A percentile compares a stretch with the other conserved stretches of the same genome.
These are phyloP conservation scores for Andrena trimmerana DNA, from an alignment of 2,888 invertebrate genomes.

Conservation along the genomic window DNA sequence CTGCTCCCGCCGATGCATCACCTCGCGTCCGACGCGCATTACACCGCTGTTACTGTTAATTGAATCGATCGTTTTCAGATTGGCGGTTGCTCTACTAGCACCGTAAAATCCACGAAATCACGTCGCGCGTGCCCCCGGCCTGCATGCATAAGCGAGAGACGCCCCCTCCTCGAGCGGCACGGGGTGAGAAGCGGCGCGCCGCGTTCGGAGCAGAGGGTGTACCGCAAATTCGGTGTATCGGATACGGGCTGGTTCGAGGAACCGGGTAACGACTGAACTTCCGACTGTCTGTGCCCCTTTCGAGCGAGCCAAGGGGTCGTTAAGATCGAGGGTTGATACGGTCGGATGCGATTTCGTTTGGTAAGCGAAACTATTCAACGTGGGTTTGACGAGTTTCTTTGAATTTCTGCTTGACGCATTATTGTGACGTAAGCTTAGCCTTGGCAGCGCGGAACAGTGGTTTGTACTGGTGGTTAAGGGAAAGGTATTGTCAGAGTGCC, in stretches of 20 bases:
- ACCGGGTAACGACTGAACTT: constrained; percentile 38
- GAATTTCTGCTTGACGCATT: neutral
- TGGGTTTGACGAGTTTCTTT: neutral
- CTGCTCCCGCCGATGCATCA: constrained; percentile 77
- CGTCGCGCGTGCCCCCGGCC: constrained; percentile 23
- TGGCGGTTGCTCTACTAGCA: constrained; percentile 63
- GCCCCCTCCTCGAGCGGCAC: neutral
- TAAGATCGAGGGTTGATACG: neutral
- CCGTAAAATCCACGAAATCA: constrained; percentile 57
- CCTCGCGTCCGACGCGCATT: constrained; percentile 72
- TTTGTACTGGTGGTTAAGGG: too few relatives aligned
- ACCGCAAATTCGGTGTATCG: constrained; percentile 39
- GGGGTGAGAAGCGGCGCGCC: neutral
- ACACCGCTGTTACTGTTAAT: constrained; percentile 80
- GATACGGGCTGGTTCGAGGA: constrained; percentile 12
- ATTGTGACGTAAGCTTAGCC: neutral
- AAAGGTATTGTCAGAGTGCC: too few relatives aligned
- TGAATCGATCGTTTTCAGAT: constrained; percentile 80
- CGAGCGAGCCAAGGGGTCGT: neutral
- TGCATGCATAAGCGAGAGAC: constrained; percentile 41
- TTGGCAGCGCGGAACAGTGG: too few relatives aligned
- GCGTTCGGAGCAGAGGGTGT: constrained; percentile 1
- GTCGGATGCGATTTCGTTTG: neutral
- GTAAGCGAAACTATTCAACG: neutral
- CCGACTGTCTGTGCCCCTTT: neutral